Base-by-base conservation (phyloP, 2,888 invertebrate species). In the Trichogramma evanescens region DNA sequence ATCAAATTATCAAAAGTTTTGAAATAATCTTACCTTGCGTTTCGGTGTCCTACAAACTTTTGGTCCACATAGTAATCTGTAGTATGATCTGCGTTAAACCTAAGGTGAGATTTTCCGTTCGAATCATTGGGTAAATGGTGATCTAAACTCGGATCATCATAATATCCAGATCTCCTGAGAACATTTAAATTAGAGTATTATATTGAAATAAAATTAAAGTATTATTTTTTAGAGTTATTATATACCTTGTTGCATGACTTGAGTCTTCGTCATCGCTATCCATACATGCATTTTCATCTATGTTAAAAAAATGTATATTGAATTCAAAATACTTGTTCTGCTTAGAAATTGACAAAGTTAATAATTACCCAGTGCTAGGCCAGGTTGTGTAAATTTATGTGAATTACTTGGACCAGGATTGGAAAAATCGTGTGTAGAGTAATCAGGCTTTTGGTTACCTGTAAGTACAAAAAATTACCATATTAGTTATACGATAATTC, bases 31-130 rank as follows among this genome's bases (percentile, higher is more conserved):
- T 72, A 85, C 85, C 86, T 82, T 6, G 91, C 88, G 79, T 92
- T 92, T 58, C 92, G 83, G 77, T 93, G 92, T 2, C 92, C 92
- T 55, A 81, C 83, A 74, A 84, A 92, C 70, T 86, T 87, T 78
- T 83, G 84, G 70, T 84, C 86, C 64, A 88, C 81, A 63, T 81
- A 77, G 5, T 82, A 76, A 65, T 82, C 81, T 51, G 77, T 79
- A 38, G 69, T 64, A 57, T 69, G 7, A 66, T 63, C 26, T 73
- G 72, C 44, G 73, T 71, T 4, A 69, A 68, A 4, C 68, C 70
- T 26, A 26, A 26, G 26, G 26, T 26, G 26, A 26, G 26, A 26
- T 26, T 26, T 26, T 26, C 26, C 26, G 26, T 26, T 26, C 3
- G 26, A 26, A 26, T 26, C 26, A 26, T 26, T 26, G 26, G 26